Evolutionary conservation across 1,140 invertebrate genomes (phyloP), one percentile per base, ranked within the genome.

Genomic region (Frieseomelitta varia): DNA sequence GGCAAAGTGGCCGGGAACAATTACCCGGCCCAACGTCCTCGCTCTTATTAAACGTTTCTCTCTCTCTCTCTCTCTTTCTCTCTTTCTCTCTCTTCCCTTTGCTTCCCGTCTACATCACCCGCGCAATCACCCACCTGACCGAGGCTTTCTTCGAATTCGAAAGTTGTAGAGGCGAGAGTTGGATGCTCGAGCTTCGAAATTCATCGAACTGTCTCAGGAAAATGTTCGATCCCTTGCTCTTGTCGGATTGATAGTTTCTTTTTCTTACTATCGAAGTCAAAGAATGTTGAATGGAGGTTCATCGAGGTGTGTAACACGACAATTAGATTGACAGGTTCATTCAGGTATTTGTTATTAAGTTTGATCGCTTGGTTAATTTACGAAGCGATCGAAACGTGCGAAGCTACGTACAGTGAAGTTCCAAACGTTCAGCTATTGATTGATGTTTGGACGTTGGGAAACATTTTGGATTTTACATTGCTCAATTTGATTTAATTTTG

Each of bases 1-100:
- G 71, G 61, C 79, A 88, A 88, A 88, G 87, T 88, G 79, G 87
- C 87, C 79, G 68, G 72, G 84, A 86, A 88, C 84, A 88, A 88
- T 88, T 88, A 85, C 84, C 67, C 84, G 84, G 73, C 75, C 58
- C 87, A 76, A 82, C 87, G 65, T 76, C 21, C 67, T 65, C 30
- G 17, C 67, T 79, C 84, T 88, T 88, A 88, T 88, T 88, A 83
- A 85, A 75, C 55, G 65, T 53, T 1, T 56, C 85, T 27, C 39
- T 14, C 56, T 47, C 51, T 51, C 51, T 47, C 56, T 15, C 34
- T 10, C 17, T 27, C 24, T 21, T n/a, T 24, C 51, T 27, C 61
- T 47, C 53, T 53, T 53, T 17, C 55, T 19, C 11, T 24, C 47
- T 2, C 30, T 6, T 39, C 6, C 39, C 39, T 39, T 6, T 3